Conservation (phyloP, 2,797 vertebrate genomes). For the Arrhamphus sclerolepis region DNA sequence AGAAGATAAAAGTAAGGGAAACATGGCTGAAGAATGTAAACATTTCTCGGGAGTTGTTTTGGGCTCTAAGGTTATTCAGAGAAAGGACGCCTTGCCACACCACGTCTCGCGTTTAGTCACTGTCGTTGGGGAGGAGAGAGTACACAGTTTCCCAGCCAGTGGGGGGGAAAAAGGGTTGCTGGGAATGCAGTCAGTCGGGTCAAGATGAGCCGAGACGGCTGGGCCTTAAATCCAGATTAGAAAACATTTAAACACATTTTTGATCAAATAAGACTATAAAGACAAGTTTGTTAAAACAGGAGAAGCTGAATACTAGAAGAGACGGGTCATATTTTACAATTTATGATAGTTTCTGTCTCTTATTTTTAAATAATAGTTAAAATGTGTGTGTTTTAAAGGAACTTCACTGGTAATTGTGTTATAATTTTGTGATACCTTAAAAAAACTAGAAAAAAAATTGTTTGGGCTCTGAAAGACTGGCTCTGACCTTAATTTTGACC, state of each 20-base stretch:
- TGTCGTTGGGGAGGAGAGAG: slow-evolving; percentile 57
- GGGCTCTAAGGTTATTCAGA: slow-evolving; percentile 41
- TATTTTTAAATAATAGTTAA: too few relatives aligned
- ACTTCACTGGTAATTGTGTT: too few relatives aligned
- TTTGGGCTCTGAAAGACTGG: too few relatives aligned
- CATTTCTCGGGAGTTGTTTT: slow-evolving; percentile 62
- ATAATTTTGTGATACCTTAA: too few relatives aligned
- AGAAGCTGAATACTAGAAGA: not conserved
- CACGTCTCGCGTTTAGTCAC: slow-evolving; percentile 62
- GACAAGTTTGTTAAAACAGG: not conserved
- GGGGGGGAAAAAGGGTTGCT: slow-evolving; percentile 66
- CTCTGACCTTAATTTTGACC: too few relatives aligned
- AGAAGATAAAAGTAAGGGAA: slow-evolving; percentile 60
- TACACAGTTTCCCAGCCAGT: slow-evolving; percentile 63
- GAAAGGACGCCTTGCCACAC: slow-evolving; percentile 39
- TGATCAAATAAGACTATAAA: not conserved
- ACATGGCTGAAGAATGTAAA: slow-evolving; percentile 72
- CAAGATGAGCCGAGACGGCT: slow-evolving; percentile 56
- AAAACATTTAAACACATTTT: slow-evolving; percentile 8
- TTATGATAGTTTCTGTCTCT: too few relatives aligned
- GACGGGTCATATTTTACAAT: not conserved
- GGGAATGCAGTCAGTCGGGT: slow-evolving; percentile 76
- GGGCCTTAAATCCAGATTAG: slow-evolving; percentile 38
- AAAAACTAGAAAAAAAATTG: too few relatives aligned
- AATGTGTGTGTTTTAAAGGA: too few relatives aligned